Conservation (phyloP, 1,140 invertebrate genomes). For the Colletes latitarsis region DNA sequence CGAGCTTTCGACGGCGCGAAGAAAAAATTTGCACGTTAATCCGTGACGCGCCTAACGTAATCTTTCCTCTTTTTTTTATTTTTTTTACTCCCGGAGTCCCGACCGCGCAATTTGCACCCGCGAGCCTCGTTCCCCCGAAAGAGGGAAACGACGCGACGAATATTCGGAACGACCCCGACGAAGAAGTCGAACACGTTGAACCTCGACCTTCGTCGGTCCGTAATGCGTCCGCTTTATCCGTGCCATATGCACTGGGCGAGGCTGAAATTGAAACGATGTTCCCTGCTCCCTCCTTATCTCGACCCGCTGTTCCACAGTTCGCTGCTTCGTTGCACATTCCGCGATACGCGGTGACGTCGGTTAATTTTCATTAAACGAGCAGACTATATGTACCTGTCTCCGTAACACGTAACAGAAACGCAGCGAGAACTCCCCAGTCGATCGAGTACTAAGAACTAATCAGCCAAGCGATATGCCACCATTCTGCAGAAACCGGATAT, state of each 20-base stretch:
- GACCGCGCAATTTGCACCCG: not conserved
- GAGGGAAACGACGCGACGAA: rapidly evolving
- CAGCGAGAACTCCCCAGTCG: not conserved
- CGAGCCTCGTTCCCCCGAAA: not conserved
- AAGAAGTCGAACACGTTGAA: too few relatives aligned
- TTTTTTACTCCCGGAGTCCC: not conserved
- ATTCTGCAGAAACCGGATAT: too few relatives aligned
- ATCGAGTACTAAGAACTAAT: not conserved
- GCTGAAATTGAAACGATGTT: slow-evolving; percentile 48
- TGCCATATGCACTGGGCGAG: not conserved
- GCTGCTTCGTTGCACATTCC: slow-evolving; percentile 14
- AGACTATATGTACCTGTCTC: not conserved
- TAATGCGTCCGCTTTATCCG: slow-evolving; percentile 15
- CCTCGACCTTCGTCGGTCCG: too few relatives aligned
- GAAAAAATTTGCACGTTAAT: not conserved
- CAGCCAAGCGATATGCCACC: too few relatives aligned
- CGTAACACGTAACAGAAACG: not conserved
- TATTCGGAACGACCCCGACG: too few relatives aligned
- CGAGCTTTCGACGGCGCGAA: not conserved
- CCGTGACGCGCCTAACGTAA: too few relatives aligned
- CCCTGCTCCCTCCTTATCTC: slow-evolving; percentile 17
- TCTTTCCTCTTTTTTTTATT: not conserved
- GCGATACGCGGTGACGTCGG: slow-evolving; percentile 32
- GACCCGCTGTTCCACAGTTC: slow-evolving; percentile 29
- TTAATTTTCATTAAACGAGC: slow-evolving; percentile 57